Conservation (phyloP, 1,140 invertebrate species). For the Drosophila kepulauana region DNA sequence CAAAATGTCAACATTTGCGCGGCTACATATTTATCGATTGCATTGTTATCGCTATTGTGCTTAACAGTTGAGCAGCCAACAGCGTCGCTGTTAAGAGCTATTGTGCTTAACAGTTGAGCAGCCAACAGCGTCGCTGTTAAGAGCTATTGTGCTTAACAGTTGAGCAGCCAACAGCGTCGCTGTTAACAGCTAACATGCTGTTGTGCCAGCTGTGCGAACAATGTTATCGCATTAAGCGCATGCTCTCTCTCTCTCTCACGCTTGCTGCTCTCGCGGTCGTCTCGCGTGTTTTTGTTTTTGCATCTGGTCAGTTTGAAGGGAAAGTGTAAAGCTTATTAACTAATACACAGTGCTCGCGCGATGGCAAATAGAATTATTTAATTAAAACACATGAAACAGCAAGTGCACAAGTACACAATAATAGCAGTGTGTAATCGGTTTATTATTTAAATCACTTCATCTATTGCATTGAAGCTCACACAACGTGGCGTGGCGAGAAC, state of each 20-base stretch:
- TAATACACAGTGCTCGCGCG: slow-evolving; percentile 11
- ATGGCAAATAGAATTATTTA: slow-evolving; percentile 2
- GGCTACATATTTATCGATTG: neutral
- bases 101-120: neutral
- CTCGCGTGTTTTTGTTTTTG: slow-evolving; percentile 16
- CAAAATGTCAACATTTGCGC: slow-evolving; percentile 2
- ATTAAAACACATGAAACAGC: slow-evolving; percentile 2
- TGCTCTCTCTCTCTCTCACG: slow-evolving; percentile 26
- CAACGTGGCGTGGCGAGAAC: neutral
- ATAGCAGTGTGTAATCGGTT: neutral
- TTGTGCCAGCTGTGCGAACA: slow-evolving; percentile 25
- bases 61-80: slow-evolving; percentile 2
- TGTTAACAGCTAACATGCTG: neutral
- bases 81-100: neutral
- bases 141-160: neutral
- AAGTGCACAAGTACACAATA: neutral
- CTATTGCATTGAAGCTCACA: neutral
- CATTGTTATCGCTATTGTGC: neutral
- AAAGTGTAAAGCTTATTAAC: slow-evolving; percentile 20
- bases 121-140: too few relatives aligned
- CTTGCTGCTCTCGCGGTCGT: neutral
- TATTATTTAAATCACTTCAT: slow-evolving; percentile 3
- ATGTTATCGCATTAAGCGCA: slow-evolving; percentile 31
- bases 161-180: neutral
- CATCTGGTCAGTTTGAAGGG: neutral